Conservation (phyloP, 2,888 invertebrate genomes). For the Taenaris catops region DNA sequence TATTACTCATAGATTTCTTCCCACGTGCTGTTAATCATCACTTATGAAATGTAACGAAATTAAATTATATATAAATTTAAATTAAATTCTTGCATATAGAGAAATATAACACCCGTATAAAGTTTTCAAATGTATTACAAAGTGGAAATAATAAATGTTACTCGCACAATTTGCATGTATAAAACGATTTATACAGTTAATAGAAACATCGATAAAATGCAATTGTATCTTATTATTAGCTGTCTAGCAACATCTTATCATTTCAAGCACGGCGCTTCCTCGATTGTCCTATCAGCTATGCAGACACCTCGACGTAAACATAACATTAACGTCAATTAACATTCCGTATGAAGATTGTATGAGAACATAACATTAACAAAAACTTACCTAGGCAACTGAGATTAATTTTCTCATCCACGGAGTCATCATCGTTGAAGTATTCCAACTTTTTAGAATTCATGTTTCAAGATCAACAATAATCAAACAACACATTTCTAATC, state of each 20-base stretch:
- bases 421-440: slow-evolving; percentile 65
- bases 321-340: slow-evolving; percentile 15
- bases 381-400: slow-evolving; percentile 73
- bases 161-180: too few relatives aligned
- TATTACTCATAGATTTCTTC: neutral
- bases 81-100: too few relatives aligned
- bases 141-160: too few relatives aligned
- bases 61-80: too few relatives aligned
- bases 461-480: too few relatives aligned
- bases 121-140: too few relatives aligned
- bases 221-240: slow-evolving; percentile 17
- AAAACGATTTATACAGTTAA: slow-evolving; percentile 5
- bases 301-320: slow-evolving; percentile 13
- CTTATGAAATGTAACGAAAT: neutral
- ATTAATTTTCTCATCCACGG: slow-evolving; percentile 67
- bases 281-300: slow-evolving; percentile 28
- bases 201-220: slow-evolving; percentile 18
- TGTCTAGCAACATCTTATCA: slow-evolving; percentile 18
- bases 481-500: too few relatives aligned
- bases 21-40: neutral
- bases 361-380: slow-evolving; percentile 22
- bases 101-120: too few relatives aligned
- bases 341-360: slow-evolving; percentile 11
- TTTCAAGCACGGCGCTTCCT: slow-evolving; percentile 24
- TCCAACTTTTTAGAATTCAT: slow-evolving; percentile 78